Evolutionary conservation across 2,113 vertebrate species (phyloP).

Genomic region (Himantopus leucocephalus): DNA sequence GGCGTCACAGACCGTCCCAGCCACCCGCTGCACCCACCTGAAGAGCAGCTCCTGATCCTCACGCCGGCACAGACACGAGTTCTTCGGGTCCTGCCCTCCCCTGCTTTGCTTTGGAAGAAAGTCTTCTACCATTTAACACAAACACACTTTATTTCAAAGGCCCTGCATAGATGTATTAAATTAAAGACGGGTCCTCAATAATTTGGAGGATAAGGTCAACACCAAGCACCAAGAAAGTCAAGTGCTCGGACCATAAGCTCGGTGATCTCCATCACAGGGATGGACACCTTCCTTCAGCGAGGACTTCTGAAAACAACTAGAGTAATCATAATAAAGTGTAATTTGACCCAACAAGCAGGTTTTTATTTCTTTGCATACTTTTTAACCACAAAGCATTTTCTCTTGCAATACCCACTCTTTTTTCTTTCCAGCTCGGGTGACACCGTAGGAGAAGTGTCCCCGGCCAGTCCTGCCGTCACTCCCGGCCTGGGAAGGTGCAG

Average conservation of each 20-base stretch:
- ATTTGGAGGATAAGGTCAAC: background rate
- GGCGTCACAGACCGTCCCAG: background rate
- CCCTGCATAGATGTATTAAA: background rate
- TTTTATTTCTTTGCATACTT: background rate
- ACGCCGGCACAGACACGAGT: fast-evolving
- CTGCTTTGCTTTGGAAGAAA: background rate
- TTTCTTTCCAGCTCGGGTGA: background rate
- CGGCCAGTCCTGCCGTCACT: background rate
- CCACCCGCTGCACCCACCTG: background rate
- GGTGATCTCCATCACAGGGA: background rate
- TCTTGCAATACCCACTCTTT: background rate
- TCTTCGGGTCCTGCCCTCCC: background rate
- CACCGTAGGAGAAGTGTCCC: background rate
- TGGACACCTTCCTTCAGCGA: background rate
- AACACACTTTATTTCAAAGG: background rate
- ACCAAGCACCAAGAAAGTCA: background rate
- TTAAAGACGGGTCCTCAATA: background rate
- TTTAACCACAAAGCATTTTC: background rate
- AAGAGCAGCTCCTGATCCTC: background rate
- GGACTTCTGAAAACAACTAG: background rate
- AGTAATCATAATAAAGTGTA: background rate
- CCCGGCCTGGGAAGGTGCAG: background rate
- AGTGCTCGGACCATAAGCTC: background rate
- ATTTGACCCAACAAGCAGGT: background rate
- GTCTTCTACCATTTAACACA: background rate